Evolutionary conservation across 2,888 invertebrate genomes (phyloP).

Genomic region (Nomada fucata): DNA sequence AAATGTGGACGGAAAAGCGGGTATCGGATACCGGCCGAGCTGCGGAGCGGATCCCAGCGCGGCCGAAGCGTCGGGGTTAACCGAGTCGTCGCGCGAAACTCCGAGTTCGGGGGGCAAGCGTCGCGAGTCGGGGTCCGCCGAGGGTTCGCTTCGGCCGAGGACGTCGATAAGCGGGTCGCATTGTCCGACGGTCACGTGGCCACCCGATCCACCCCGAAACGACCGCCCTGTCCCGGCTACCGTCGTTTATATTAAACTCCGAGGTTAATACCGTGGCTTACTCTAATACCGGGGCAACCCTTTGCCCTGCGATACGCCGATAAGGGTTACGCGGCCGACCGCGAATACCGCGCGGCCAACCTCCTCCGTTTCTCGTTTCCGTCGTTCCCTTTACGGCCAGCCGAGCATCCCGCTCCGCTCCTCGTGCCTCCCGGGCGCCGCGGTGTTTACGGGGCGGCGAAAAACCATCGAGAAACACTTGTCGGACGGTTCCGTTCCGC

Average conservation of each 20-base stretch:
- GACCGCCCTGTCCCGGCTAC: slow-evolving; percentile 47
- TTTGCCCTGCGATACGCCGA: slow-evolving; percentile 81
- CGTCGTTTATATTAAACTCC: slow-evolving; percentile 82
- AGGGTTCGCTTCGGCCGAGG: slow-evolving; percentile 63
- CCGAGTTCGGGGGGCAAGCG: slow-evolving; percentile 3
- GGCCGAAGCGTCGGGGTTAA: slow-evolving; percentile 36
- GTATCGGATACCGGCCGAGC: background rate
- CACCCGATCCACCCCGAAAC: slow-evolving; percentile 47
- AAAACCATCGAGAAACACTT: background rate
- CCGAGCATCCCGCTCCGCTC: background rate
- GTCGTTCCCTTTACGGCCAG: background rate
- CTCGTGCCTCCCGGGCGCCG: background rate
- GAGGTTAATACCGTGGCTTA: slow-evolving; percentile 81
- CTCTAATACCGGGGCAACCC: slow-evolving; percentile 81
- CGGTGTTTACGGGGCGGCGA: background rate
- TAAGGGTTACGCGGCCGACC: slow-evolving; percentile 78
- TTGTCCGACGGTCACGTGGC: slow-evolving; percentile 79
- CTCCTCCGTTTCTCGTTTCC: background rate
- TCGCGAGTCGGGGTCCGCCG: slow-evolving; percentile 3
- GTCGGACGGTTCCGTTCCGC: no score
- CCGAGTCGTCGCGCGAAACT: slow-evolving; percentile 18
- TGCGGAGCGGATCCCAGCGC: slow-evolving; percentile 25
- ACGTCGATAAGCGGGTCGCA: slow-evolving; percentile 77
- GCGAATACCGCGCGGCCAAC: slow-evolving; percentile 61
- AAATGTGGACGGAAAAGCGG: slow-evolving; percentile 31